phyloP scores from a whole-genome alignment of 1,140 invertebrate species.

The Teleogryllus occipitalis region DNA sequence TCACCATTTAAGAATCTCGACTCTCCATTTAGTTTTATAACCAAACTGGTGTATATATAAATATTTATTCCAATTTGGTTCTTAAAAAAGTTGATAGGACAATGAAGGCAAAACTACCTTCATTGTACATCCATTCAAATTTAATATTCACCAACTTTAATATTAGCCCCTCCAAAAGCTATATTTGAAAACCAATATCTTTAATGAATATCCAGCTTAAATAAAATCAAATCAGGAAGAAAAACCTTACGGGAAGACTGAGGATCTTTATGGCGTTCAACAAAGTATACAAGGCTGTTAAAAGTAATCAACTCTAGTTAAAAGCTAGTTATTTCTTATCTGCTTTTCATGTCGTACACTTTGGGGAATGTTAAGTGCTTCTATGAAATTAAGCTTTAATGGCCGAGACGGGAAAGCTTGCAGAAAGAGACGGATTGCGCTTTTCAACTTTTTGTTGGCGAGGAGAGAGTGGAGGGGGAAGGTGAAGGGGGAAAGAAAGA shows the following conservation, averaged over 20 bases:
- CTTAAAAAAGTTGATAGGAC: too few species aligned
- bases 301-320: background rate
- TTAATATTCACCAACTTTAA: too few species aligned
- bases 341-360: background rate
- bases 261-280: background rate
- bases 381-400: constrained; percentile 6
- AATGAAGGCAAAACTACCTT: too few species aligned
- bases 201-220: background rate
- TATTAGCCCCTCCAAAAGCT: too few species aligned
- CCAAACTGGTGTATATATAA: too few species aligned
- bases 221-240: background rate
- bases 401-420: background rate
- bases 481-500: background rate
- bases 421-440: background rate
- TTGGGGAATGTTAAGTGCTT: background rate
- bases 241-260: background rate
- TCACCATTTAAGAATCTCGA: too few species aligned
- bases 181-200: too few species aligned
- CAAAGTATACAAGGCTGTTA: background rate
- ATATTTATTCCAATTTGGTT: too few species aligned
- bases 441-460: background rate
- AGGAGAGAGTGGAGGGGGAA: background rate
- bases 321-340: constrained; percentile 5
- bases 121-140: too few species aligned
- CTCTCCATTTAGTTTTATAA: too few species aligned